Conservation (phyloP, 1,140 invertebrate genomes). For the Oedothorax gibbosus region DNA sequence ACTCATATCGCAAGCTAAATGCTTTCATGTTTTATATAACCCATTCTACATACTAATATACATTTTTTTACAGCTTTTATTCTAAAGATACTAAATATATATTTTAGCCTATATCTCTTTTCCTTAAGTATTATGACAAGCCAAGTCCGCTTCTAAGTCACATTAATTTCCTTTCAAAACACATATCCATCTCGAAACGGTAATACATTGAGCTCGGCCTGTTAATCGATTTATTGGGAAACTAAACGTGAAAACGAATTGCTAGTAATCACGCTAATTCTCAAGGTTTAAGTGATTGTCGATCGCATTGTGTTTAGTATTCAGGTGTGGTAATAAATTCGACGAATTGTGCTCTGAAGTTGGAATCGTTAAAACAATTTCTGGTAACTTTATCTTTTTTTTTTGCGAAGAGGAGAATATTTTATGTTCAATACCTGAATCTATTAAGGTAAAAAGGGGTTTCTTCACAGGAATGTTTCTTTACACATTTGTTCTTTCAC, state of each 20-base stretch:
- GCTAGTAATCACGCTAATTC: slow-evolving; percentile 46
- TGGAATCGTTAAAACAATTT: slow-evolving; percentile 24
- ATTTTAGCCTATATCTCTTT: too few species aligned
- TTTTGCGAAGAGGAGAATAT: neutral
- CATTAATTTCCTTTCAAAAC: neutral
- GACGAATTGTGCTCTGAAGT: slow-evolving; percentile 1
- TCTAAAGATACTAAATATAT: too few species aligned
- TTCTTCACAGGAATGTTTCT: too few species aligned
- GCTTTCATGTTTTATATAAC: too few species aligned
- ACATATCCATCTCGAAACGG: neutral
- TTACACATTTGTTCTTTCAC: too few species aligned
- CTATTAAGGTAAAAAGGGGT: neutral
- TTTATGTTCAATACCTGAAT: neutral
- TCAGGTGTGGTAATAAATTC: slow-evolving; percentile 25
- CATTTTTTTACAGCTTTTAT: too few species aligned
- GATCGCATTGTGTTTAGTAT: slow-evolving; percentile 3
- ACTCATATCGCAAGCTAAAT: too few species aligned
- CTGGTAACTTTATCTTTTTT: slow-evolving; percentile 1
- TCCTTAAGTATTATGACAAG: too few species aligned
- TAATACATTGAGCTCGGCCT: slow-evolving; percentile 25
- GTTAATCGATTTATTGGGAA: slow-evolving; percentile 41
- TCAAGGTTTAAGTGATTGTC: slow-evolving; percentile 37
- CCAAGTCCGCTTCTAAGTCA: too few species aligned
- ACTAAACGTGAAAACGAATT: slow-evolving; percentile 38
- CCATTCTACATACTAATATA: too few species aligned